A percentile compares a stretch with the other conserved stretches of the same genome.
phyloP scores from a whole-genome alignment of 2,888 invertebrate species.

The Malacosoma neustria region DNA sequence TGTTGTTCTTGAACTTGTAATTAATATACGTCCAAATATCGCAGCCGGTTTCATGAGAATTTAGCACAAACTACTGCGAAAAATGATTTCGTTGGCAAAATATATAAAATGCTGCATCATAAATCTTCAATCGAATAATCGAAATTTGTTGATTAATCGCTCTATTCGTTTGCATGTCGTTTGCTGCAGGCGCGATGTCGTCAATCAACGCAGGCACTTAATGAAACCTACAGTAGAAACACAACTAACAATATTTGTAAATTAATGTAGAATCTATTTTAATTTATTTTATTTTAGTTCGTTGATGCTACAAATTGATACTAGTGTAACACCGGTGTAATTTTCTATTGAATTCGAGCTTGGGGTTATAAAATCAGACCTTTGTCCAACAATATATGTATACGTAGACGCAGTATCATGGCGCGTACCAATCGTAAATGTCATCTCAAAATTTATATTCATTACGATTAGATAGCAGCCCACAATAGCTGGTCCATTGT shows the following conservation, averaged over 20 bases:
- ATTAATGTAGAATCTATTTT: conserved; percentile 45
- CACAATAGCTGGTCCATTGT: conserved; percentile 63
- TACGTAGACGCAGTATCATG: conserved; percentile 63
- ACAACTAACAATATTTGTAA: conserved; percentile 35
- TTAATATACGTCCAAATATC: neutral
- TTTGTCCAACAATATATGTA: conserved; percentile 39
- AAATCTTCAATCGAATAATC: neutral
- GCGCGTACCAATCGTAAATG: conserved; percentile 69
- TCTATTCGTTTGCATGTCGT: conserved; percentile 1
- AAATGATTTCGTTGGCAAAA: neutral
- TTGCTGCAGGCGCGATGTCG: neutral
- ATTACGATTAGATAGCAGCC: conserved; percentile 71
- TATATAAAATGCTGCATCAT: neutral
- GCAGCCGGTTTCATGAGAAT: neutral
- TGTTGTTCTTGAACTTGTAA: neutral
- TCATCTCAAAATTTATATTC: conserved; percentile 74
- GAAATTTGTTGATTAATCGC: conserved; percentile 3
- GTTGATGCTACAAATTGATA: conserved; percentile 54
- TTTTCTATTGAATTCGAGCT: conserved; percentile 34
- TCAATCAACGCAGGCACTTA: neutral
- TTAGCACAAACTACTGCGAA: neutral
- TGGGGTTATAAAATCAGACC: conserved; percentile 55
- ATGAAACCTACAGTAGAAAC: neutral
- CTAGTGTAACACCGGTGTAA: conserved; percentile 29
- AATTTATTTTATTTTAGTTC: conserved; percentile 44